A percentile compares a stretch with the other conserved stretches of the same genome.
phyloP scores from a whole-genome alignment of 2,888 invertebrate species.

The Meandrusa payeni region DNA sequence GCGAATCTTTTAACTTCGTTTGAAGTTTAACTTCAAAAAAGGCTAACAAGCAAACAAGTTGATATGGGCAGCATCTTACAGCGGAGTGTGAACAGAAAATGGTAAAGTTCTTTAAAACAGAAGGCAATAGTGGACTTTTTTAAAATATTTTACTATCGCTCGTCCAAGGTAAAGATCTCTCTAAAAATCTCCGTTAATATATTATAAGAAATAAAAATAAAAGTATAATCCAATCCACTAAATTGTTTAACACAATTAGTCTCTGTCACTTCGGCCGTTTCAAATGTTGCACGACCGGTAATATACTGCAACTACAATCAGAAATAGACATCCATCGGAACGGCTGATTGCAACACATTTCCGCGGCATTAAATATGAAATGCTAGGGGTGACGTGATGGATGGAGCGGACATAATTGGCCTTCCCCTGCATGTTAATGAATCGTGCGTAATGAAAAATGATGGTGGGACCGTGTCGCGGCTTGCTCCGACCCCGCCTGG shows the following conservation, averaged over 20 bases:
- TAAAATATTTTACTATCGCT: too few species aligned
- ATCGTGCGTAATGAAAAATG: conserved; percentile 76
- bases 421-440: conserved; percentile 71
- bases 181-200: too few species aligned
- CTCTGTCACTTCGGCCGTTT: conserved; percentile 7
- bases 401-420: conserved; percentile 72
- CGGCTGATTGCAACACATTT: conserved; percentile 26
- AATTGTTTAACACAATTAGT: conserved; percentile 10
- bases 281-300: conserved; percentile 8
- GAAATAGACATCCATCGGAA: conserved; percentile 15
- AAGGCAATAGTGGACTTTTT: too few species aligned
- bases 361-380: conserved; percentile 57
- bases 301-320: conserved; percentile 10
- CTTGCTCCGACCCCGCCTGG: conserved; percentile 41
- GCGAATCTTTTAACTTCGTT: too few species aligned
- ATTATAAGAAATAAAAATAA: too few species aligned
- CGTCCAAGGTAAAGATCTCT: too few species aligned
- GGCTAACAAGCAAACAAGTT: too few species aligned
- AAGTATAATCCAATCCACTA: conserved; percentile 3
- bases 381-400: conserved; percentile 65
- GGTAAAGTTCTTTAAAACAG: too few species aligned
- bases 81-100: too few species aligned
- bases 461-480: conserved; percentile 49
- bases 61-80: too few species aligned
- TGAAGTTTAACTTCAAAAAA: too few species aligned